Percentiles rank a stretch among this genome's conserved stretches.
phyloP scores from a whole-genome alignment of 2,113 vertebrate species.

The Ictalurus furcatus region DNA sequence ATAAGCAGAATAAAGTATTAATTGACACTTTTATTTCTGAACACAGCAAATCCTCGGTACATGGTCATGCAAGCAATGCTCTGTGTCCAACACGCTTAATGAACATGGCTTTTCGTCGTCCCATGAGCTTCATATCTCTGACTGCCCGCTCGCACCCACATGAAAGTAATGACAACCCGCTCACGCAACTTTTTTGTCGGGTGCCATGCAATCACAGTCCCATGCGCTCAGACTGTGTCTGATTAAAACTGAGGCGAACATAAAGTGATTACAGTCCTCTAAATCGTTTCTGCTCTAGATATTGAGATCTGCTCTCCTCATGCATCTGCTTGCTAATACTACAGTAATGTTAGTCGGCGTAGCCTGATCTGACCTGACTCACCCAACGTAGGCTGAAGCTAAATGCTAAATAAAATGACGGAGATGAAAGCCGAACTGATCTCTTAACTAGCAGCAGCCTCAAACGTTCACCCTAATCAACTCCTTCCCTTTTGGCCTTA shows the following conservation, averaged over 20 bases:
- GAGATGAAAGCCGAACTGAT: slow-evolving; percentile 19
- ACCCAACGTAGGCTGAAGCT: neutral
- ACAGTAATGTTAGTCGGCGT: slow-evolving; percentile 50
- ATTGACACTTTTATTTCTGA: neutral
- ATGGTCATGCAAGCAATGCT: neutral
- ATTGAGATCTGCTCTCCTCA: slow-evolving; percentile 33
- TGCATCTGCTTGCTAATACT: slow-evolving; percentile 57
- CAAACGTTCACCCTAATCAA: neutral
- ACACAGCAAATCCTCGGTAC: neutral
- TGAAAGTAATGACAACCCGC: neutral
- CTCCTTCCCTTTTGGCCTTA: slow-evolving; percentile 2
- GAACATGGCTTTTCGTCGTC: neutral
- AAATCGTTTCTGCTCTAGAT: slow-evolving; percentile 5
- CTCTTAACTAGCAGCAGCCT: slow-evolving; percentile 26
- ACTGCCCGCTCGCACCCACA: neutral
- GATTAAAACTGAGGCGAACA: neutral
- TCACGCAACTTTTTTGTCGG: neutral
- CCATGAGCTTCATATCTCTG: neutral
- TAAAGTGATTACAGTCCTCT: slow-evolving; percentile 5
- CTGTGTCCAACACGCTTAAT: neutral
- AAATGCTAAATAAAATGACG: slow-evolving; percentile 6
- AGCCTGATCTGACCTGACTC: slow-evolving; percentile 31
- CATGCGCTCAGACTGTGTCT: slow-evolving; percentile 1
- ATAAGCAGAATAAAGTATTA: neutral
- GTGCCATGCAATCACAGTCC: neutral